Conservation (phyloP, 2,797 vertebrate genomes). For the Pangasius macronema region DNA sequence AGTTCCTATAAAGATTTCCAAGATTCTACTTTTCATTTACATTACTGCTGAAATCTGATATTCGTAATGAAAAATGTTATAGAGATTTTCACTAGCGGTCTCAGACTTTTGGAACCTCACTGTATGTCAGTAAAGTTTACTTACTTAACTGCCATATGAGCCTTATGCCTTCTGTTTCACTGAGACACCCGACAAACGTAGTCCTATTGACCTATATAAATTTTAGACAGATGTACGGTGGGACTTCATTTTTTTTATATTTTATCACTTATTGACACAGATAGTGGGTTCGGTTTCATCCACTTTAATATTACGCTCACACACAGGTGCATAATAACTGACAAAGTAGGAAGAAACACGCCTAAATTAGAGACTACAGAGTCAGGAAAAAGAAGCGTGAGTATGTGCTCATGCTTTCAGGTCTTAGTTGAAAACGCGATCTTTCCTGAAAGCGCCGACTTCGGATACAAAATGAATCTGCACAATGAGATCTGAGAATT, state of each 20-base stretch:
- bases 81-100: not conserved
- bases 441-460: not conserved
- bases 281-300: too few species aligned
- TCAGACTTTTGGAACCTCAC: not conserved
- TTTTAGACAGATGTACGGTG: too few species aligned
- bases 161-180: not conserved
- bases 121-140: too few species aligned
- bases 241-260: too few species aligned
- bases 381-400: too few species aligned
- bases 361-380: too few species aligned
- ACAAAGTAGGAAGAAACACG: not conserved
- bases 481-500: not conserved
- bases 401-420: too few species aligned
- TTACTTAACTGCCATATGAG: too few species aligned
- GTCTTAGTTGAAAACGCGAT: not conserved
- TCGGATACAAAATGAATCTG: not conserved
- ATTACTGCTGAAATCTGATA: not conserved
- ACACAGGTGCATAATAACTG: not conserved
- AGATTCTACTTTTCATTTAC: not conserved
- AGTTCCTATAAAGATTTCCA: not conserved
- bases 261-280: too few species aligned
- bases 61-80: not conserved
- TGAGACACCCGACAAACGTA: too few species aligned
- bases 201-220: too few species aligned
- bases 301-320: not conserved